A percentile compares a stretch with the other conserved stretches of the same genome.
phyloP scores from a whole-genome alignment of 1,140 invertebrate genomes.

The Danaus plexippus region DNA sequence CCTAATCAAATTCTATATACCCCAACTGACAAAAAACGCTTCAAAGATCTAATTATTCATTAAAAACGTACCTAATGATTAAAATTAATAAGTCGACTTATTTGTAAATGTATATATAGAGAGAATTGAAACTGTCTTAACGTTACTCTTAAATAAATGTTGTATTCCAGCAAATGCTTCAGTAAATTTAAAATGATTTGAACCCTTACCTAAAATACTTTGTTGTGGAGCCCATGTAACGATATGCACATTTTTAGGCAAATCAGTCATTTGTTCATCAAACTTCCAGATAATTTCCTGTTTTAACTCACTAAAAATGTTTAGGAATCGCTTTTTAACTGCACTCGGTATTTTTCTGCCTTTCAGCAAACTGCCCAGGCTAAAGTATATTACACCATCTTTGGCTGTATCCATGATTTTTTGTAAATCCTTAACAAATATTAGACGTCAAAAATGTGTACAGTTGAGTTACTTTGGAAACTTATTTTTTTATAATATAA shows the following conservation, averaged over 20 bases:
- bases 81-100: too few relatives aligned
- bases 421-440: slow-evolving; percentile 55
- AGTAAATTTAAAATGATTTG: background rate
- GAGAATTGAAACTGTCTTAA: too few relatives aligned
- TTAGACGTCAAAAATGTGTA: slow-evolving; percentile 3
- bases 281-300: slow-evolving; percentile 53
- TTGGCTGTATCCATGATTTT: slow-evolving; percentile 70
- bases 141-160: too few relatives aligned
- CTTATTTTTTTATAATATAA: slow-evolving; percentile 20
- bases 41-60: too few relatives aligned
- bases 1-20: too few relatives aligned
- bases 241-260: slow-evolving; percentile 18
- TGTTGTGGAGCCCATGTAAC: slow-evolving; percentile 18
- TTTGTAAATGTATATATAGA: too few relatives aligned
- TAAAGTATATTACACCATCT: slow-evolving; percentile 76
- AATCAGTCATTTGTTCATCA: slow-evolving; percentile 27
- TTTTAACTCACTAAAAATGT: slow-evolving; percentile 36
- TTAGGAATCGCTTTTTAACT: slow-evolving; percentile 26
- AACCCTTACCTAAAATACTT: slow-evolving; percentile 34
- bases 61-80: too few relatives aligned
- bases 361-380: slow-evolving; percentile 74
- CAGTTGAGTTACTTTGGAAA: background rate
- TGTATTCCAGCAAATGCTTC: too few relatives aligned
- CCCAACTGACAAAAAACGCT: too few relatives aligned
- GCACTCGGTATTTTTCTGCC: slow-evolving; percentile 41